Evolutionary conservation across 53 echinoderm and acorn worm genomes (phyloP).

Genomic region (Stichopus horrens): DNA sequence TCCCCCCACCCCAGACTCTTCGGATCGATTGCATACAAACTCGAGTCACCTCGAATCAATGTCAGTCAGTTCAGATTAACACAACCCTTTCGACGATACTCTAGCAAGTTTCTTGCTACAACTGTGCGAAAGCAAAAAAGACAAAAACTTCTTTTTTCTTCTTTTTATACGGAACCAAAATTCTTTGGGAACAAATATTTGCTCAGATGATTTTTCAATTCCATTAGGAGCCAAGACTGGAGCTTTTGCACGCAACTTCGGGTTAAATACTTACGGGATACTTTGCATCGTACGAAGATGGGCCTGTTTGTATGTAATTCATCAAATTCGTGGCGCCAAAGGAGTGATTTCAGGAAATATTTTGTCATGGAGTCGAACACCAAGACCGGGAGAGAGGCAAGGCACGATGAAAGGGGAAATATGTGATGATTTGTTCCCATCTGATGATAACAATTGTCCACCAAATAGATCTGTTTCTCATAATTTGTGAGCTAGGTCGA

Average conservation of each 20-base stretch:
- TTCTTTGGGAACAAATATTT: constrained; percentile 38
- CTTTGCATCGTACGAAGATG: constrained; percentile 35
- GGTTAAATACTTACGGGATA: constrained; percentile 30
- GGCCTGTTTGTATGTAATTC: constrained; percentile 48
- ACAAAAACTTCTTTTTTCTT: constrained; percentile 11
- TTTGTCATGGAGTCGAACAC: neutral
- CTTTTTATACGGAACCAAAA: constrained; percentile 26
- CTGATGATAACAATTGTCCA: neutral
- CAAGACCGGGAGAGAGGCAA: constrained; percentile 20
- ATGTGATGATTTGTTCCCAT: constrained; percentile 14
- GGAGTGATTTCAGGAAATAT: constrained; percentile 36
- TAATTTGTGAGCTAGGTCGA: constrained; percentile 21
- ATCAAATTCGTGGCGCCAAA: constrained; percentile 36
- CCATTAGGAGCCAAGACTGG: constrained; percentile 33
- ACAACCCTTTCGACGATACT: neutral
- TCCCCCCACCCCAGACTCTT: constrained; percentile 92
- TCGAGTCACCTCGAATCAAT: constrained; percentile 40
- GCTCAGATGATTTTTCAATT: constrained; percentile 47
- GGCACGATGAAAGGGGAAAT: neutral
- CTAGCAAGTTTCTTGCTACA: neutral
- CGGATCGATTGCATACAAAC: constrained; percentile 74
- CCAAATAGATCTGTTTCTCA: constrained; percentile 4
- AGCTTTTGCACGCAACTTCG: neutral
- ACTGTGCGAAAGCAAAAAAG: neutral
- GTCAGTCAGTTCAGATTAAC: constrained; percentile 37